These are phyloP conservation scores for Ashinkailepas kermadecensis DNA, from an alignment of 2,888 invertebrate species.

Conservation along the genomic window DNA sequence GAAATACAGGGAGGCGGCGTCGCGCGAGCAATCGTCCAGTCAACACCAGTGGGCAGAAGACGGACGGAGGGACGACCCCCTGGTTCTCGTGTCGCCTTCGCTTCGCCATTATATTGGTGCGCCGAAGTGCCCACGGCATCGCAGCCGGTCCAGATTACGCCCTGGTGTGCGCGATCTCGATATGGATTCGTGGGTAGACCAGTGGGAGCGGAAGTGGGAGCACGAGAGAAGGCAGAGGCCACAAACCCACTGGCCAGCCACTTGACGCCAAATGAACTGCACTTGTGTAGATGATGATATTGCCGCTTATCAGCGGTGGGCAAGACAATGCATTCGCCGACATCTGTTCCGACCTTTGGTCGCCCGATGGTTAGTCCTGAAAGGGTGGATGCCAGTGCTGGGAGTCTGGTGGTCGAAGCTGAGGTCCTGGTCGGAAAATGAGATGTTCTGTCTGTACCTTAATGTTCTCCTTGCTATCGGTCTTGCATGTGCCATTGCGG, in stretches of 20 bases:
- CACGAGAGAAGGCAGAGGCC: conserved; percentile 1
- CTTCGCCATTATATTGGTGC: background rate
- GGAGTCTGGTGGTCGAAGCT: background rate
- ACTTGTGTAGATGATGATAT: background rate
- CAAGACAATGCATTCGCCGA: background rate
- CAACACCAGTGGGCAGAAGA: background rate
- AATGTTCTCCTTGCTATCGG: background rate
- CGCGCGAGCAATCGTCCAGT: background rate
- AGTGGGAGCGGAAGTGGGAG: conserved; percentile 13
- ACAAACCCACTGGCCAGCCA: background rate
- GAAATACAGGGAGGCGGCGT: background rate
- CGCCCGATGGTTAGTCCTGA: background rate
- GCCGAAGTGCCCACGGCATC: background rate
- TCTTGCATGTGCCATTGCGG: background rate
- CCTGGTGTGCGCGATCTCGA: background rate
- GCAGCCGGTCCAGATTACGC: background rate
- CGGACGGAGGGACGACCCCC: background rate
- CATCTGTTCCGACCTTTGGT: background rate
- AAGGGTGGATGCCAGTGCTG: background rate
- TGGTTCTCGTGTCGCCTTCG: background rate
- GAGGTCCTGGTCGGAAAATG: background rate
- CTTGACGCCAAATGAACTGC: background rate
- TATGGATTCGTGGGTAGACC: conserved; percentile 8
- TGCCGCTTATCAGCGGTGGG: background rate
- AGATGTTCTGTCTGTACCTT: background rate